Evolutionary conservation across 2,797 vertebrate species (phyloP).

Genomic region (Acipenser oxyrinchus): DNA sequence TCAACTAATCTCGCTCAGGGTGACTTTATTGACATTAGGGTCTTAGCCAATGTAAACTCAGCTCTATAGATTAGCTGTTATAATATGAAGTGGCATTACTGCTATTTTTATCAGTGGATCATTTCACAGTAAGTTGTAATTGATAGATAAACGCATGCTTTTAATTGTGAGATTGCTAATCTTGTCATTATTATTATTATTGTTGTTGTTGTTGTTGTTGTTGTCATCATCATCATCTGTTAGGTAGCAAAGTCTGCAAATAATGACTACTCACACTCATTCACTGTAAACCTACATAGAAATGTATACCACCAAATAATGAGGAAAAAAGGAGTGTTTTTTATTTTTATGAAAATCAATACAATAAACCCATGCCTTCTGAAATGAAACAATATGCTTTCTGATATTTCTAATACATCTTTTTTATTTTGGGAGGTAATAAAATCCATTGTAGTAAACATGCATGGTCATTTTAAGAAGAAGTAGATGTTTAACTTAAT

Average conservation of each 20-base stretch:
- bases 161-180: not conserved
- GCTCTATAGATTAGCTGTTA: conserved; percentile 2
- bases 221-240: not conserved
- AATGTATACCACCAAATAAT: too few species aligned
- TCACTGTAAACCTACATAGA: too few species aligned
- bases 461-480: too few species aligned
- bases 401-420: too few species aligned
- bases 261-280: too few species aligned
- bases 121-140: conserved; percentile 10
- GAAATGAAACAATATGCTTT: too few species aligned
- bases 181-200: not conserved
- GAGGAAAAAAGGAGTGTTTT: too few species aligned
- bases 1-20: conserved; percentile 28
- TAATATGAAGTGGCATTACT: conserved; percentile 10
- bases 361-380: too few species aligned
- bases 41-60: conserved; percentile 31
- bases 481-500: too few species aligned
- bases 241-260: not conserved
- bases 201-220: not conserved
- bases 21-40: conserved; percentile 41
- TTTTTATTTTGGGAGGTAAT: too few species aligned
- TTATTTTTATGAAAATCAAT: too few species aligned
- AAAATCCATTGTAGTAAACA: too few species aligned
- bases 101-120: conserved; percentile 10
- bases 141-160: conserved; percentile 4